A percentile compares a stretch with the other conserved stretches of the same genome.
Conservation (phyloP, 2,888 invertebrate genomes). For the Pantelozetes paolii region DNA sequence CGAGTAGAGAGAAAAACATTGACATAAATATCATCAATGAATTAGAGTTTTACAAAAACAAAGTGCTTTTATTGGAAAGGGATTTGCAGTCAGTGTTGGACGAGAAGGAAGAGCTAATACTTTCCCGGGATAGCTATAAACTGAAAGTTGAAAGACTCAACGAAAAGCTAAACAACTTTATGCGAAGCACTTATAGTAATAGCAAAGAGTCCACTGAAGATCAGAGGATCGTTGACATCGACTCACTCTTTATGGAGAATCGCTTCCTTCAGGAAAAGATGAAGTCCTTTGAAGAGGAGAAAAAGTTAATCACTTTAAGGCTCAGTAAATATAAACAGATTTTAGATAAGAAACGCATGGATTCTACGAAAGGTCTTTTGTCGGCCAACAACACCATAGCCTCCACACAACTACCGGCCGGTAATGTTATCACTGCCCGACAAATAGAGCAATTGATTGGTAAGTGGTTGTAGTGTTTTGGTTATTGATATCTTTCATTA, state of each 20-base stretch:
- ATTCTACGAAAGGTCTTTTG: background rate
- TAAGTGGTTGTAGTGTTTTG: background rate
- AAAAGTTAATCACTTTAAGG: constrained; percentile 68
- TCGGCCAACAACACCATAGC: background rate
- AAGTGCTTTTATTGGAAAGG: constrained; percentile 61
- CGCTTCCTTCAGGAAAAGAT: constrained; percentile 68
- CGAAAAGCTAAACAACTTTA: constrained; percentile 69
- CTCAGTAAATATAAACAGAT: constrained; percentile 69
- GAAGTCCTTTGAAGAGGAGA: constrained; percentile 72
- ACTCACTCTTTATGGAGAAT: constrained; percentile 74
- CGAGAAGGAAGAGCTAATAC: constrained; percentile 76
- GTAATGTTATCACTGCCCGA: constrained; percentile 36
- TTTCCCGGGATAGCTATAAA: constrained; percentile 75
- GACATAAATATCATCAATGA: constrained; percentile 28
- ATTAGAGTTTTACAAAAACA: constrained; percentile 38
- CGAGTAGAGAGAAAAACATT: constrained; percentile 18
- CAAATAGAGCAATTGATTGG: constrained; percentile 38
- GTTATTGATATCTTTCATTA: no score
- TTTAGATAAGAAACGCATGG: constrained; percentile 24
- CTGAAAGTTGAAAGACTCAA: constrained; percentile 76
- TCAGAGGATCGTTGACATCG: constrained; percentile 60
- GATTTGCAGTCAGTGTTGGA: constrained; percentile 74
- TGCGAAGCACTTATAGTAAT: constrained; percentile 55
- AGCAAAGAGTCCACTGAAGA: background rate
- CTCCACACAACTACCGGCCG: background rate